Percentiles rank a stretch among this genome's conserved stretches.
These are phyloP conservation scores for Leptarthrus brevirostris DNA, from an alignment of 2,888 invertebrate genomes.

Conservation along the genomic window DNA sequence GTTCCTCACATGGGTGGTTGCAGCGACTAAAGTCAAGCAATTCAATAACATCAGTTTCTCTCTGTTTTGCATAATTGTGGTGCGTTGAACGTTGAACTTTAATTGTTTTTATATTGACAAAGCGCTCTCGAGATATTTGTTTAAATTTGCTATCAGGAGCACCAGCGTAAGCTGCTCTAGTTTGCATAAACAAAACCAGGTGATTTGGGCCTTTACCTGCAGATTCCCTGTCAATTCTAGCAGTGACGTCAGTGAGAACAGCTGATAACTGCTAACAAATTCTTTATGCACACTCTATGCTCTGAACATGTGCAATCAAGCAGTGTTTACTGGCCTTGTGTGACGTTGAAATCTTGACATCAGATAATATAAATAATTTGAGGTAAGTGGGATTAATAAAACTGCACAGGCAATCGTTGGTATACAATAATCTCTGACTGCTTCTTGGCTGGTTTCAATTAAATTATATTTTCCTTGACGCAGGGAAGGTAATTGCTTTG, in stretches of 20 bases:
- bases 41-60: slow-evolving; percentile 21
- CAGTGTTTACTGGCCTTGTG: neutral
- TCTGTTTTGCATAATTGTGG: neutral
- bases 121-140: too few relatives aligned
- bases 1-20: slow-evolving; percentile 4
- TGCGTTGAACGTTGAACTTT: slow-evolving; percentile 10
- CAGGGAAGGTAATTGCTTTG: too few relatives aligned
- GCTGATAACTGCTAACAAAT: slow-evolving; percentile 24
- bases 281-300: neutral
- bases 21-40: neutral
- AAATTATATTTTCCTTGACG: too few relatives aligned
- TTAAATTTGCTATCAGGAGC: too few relatives aligned
- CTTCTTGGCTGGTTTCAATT: too few relatives aligned
- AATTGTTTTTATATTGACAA: neutral
- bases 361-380: too few relatives aligned
- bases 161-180: neutral
- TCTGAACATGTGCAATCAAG: slow-evolving; percentile 7
- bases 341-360: too few relatives aligned
- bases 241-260: slow-evolving; percentile 34
- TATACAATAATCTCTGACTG: too few relatives aligned
- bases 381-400: too few relatives aligned
- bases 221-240: neutral
- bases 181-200: slow-evolving; percentile 30
- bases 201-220: slow-evolving; percentile 19
- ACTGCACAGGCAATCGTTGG: too few relatives aligned